Percentiles rank a stretch among this genome's conserved stretches.
These are phyloP conservation scores for Drosophila prostipennis DNA, from an alignment of 2,888 invertebrate genomes.

Conservation along the genomic window DNA sequence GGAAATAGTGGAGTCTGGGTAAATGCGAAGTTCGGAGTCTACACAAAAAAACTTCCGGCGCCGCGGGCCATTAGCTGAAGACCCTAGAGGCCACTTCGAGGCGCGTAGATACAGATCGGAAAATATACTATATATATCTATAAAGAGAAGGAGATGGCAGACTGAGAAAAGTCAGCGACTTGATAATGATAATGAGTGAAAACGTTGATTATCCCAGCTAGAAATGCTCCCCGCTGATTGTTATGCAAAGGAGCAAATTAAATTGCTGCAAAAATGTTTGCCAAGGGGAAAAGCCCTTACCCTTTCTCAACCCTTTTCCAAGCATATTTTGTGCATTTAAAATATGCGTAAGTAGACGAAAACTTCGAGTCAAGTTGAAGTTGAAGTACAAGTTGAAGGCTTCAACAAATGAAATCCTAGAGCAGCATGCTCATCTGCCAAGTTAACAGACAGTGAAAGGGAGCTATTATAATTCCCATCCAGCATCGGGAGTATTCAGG, in stretches of 20 bases:
- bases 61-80: conserved; percentile 72
- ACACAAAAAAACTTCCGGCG: conserved; percentile 50
- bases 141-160: neutral
- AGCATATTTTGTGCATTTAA: conserved; percentile 40
- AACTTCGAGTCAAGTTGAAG: conserved; percentile 18
- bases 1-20: conserved; percentile 1
- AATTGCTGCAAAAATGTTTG: conserved; percentile 68
- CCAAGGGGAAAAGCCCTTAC: neutral
- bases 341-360: conserved; percentile 23
- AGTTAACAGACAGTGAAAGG: conserved; percentile 30
- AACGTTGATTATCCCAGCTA: conserved; percentile 46
- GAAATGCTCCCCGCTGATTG: conserved; percentile 57
- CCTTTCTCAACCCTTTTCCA: conserved; percentile 5
- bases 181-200: conserved; percentile 72
- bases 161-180: conserved; percentile 34
- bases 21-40: conserved; percentile 24
- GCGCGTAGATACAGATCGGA: conserved; percentile 16
- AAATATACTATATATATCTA: neutral
- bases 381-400: conserved; percentile 19
- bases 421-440: conserved; percentile 40
- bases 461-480: conserved; percentile 25
- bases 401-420: conserved; percentile 28
- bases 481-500: conserved; percentile 9
- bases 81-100: conserved; percentile 71
- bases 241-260: conserved; percentile 71